Base-by-base conservation (phyloP, 2,113 vertebrate genomes). In the Speoplatyrhinus poulsoni region DNA sequence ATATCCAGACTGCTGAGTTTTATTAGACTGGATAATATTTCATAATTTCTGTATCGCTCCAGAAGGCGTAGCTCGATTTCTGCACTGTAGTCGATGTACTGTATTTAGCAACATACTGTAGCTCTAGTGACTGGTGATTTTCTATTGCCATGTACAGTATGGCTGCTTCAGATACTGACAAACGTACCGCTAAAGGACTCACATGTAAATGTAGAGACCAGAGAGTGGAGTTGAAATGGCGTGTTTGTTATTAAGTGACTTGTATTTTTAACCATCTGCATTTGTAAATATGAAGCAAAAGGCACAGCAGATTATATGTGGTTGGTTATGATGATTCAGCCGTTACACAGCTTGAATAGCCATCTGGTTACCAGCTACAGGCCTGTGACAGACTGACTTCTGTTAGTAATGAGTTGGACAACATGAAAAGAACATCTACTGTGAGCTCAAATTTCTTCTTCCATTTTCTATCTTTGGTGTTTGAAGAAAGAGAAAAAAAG, bases 271-370 rank as follows among this genome's bases (percentile, higher is more conserved):
- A 41, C 7, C 36, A 41, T 41, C 36, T 8, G 36, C 36, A 5
- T 8, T 70, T 81, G 67, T 50, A 65, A 64, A 80, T 76, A 12
- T 60, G 54, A 86, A 82, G 83, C 69, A 80, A 83, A 85, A 87
- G 73, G 76, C 84, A 79, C 70, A 83, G 63, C 78, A 81, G 83
- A 84, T 85, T 73, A 82, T 70, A 65, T 88, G 85, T 7, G 36
- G 36, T 41, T 80, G 79, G 88, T 86, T 79, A 76, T 61, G 80
- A 82, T 76, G 77, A 84, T 79, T 88, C 84, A 74, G 57, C 83
- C 69, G 72, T 83, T 82, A 74, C 84, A 82, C 16, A 89, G 85
- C 86, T 84, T 85, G 86, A 72, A 26, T 77, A 82, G 74, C 89
- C 83, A 90, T 90, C 86, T 89, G 87, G 82, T 67, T 72, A 49